Evolutionary conservation across 2,797 vertebrate genomes (phyloP), one percentile per base, ranked within the genome.

Genomic region (Spheniscus humboldti): DNA sequence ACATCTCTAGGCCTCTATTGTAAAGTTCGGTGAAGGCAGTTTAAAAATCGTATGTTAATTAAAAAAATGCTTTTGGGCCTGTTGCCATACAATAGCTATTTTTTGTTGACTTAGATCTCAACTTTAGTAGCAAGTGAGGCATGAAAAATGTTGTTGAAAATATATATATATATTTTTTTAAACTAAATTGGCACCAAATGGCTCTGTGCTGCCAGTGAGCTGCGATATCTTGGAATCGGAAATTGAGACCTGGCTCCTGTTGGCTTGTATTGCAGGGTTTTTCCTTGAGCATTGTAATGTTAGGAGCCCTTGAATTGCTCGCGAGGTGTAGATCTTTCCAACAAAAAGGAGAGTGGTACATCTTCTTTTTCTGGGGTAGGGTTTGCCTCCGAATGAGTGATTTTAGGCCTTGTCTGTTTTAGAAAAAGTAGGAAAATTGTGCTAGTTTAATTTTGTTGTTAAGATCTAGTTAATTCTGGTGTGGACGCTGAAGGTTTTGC

Each of bases 61-160:
- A 3, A 27, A 85, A 83, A 72, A 35, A 48, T 4, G 50, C 82
- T 69, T 83, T 91, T 39, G 72, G 86, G 74, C 64, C 25, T 39
- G n/a, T 90, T 94, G 82, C 80, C 93, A 83, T 79, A 76, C 18
- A 76, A 67, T 57, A 90, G 79, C 86, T 95, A 35, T 91, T 85
- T 92, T 88, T 90, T 88, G 81, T 97, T 96, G 96, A 92, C 86
- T 95, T 88, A 88, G 69, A 92, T 95, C 85, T 90, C 43, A 63
- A 94, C 91, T 96, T 81, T 18, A 94, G 87, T 90, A 95, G 86
- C 37, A 92, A 92, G 73, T 11, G 72, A 97, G 96, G 86, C 79
- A 82, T 95, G 80, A 86, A 71, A 86, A 92, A 75, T 52, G 84
- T 92, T 95, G 94, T 90, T 66, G 88, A 88, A 96, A 97, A 94